Base-by-base conservation (phyloP, 2,113 vertebrate species). In the Micronisus gabar region DNA sequence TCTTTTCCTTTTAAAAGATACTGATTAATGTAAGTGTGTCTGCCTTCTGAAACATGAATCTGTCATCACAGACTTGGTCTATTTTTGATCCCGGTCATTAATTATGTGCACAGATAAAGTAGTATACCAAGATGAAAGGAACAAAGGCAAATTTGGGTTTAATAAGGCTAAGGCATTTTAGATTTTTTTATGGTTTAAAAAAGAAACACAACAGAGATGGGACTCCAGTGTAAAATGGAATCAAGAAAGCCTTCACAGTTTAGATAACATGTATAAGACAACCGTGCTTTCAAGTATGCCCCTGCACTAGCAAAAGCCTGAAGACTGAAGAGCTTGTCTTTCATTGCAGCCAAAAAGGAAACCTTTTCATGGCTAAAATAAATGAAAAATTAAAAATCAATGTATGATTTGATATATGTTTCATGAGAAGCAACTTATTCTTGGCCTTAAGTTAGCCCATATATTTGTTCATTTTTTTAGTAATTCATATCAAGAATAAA, bases 31-130 rank as follows among this genome's bases (percentile, higher is more conserved):
- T 26, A 79, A 84, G 25, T 7, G 59, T 38, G 21, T 65, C 63
- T 95, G 73, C 52, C 55, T 90, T 89, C 81, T 84, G 81, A 93
- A 92, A 86, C 30, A 86, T 53, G 15, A 92, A 75, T 86, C 55
- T 97, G 70, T 85, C 91, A 86, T 89, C 68, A 75, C 61, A 93
- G 83, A 45, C 79, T 74, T 52, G 21, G 50, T 50, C 85, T 92
- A 47, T 66, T 95, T 96, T 95, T 83, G 90, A 92, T 92, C 48
- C 45, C 74, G 55, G 59, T 70, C 50, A 58, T 95, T 91, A 91
- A 90, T 88, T 80, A 86, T 10, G 72, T 2, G 30, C 67, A 78
- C 55, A 70, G 86, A 90, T 93, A 63, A 90, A 90, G 80, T 9
- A 76, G 29, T 59, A 70, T 21, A 76, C 29, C 53, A n/a, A 81